Base-by-base conservation (phyloP, 2,888 invertebrate genomes). In the Microplitis deprimator region DNA sequence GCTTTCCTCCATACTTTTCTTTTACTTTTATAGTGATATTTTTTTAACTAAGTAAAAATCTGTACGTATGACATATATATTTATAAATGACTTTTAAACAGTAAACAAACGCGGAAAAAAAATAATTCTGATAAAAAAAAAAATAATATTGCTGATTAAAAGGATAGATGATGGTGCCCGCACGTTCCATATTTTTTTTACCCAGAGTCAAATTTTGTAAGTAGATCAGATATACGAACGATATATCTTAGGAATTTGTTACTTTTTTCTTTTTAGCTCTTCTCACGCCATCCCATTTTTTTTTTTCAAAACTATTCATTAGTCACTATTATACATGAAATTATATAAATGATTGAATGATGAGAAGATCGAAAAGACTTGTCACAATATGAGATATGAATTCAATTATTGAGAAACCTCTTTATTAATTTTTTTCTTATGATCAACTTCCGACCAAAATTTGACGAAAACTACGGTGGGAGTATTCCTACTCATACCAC, bases 231-330 rank as follows among this genome's bases (percentile, higher is more conserved):
- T 79, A 80, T 81, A 83, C 83, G 80, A 84, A 82, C 83, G 84
- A 83, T 81, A 83, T 81, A 83, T 81, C 81, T 68, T 81, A 78
- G 81, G 82, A 79, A 80, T 84, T 83, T 85, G 84, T 86, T 83
- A 80, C 81, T 73, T 71, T 64, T 39, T 67, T 29, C 61, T 64
- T 40, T 40, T 50, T 39, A 40, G 8, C 50, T 20, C 39, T 17
- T 6, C 64, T 17, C 64, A 38, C 16, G 5, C 8, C 39, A 29
- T 62, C 2, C 62, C 7, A 39, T 41, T 38, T 62, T n/a, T n/a
- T 8, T n/a, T 13, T 61, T 10, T 13, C 60, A 29, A 29, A 29
- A 29, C 4, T 29, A 29, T 5, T 59, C 5, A 29, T 6, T 8
- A 70, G 17, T 68, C 17, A 38, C 13, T 29, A 38, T 67, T 29